Percentiles rank a stretch among this genome's conserved stretches.
Conservation (phyloP, 2,888 invertebrate species). For the Drosophila barbarae region DNA sequence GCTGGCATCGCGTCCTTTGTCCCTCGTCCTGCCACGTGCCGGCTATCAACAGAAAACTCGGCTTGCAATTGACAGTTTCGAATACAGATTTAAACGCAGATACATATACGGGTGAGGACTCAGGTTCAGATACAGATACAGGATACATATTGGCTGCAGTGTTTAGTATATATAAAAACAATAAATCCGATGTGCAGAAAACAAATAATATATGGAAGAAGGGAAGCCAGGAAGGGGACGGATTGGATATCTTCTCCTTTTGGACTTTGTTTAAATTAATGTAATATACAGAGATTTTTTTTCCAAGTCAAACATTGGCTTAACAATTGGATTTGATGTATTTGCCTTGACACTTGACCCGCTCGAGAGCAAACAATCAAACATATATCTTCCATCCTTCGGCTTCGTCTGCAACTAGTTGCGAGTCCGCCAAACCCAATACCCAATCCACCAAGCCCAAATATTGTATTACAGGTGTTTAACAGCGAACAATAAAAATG, state of each 20-base stretch:
- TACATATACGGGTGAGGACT: slow-evolving; percentile 7
- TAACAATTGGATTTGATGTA: slow-evolving; percentile 29
- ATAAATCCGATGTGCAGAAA: slow-evolving; percentile 51
- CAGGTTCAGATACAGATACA: slow-evolving; percentile 5
- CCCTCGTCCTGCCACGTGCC: slow-evolving; percentile 16
- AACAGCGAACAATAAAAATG: slow-evolving; percentile 66
- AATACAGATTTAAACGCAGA: slow-evolving; percentile 22
- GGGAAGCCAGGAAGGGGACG: no score
- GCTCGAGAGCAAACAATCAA: neutral
- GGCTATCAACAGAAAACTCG: slow-evolving; percentile 19
- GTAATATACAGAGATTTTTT: no score
- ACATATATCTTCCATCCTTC: neutral
- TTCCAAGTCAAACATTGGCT: slow-evolving; percentile 12
- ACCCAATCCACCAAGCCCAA: neutral
- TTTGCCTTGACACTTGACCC: slow-evolving; percentile 25
- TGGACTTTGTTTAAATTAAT: no score
- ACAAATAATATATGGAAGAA: slow-evolving; percentile 3
- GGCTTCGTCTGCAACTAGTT: slow-evolving; percentile 37
- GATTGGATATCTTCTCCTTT: neutral
- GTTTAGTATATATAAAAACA: slow-evolving; percentile 69
- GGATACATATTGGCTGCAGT: slow-evolving; percentile 20
- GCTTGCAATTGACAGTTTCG: slow-evolving; percentile 41
- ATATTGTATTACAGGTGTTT: slow-evolving; percentile 67
- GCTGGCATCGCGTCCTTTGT: slow-evolving; percentile 1
- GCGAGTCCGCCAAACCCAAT: neutral